Percentiles rank a stretch among this genome's conserved stretches.
These are phyloP conservation scores for Halcyon malimbica DNA, from an alignment of 2,113 vertebrate species.

Conservation along the genomic window DNA sequence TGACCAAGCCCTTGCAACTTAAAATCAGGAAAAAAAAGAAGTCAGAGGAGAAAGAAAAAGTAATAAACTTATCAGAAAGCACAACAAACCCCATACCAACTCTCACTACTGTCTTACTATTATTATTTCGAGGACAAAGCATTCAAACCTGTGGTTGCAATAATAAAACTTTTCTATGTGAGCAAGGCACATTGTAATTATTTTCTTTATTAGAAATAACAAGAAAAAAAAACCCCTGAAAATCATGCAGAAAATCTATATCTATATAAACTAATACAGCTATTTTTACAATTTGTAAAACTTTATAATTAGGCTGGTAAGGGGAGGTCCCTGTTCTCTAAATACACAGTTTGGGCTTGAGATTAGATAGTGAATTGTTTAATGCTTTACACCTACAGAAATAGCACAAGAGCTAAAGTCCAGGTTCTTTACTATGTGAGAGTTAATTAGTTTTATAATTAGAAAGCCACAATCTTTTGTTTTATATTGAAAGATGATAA, in stretches of 20 bases:
- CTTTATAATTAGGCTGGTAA: background rate
- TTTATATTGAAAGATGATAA: background rate
- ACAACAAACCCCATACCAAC: background rate
- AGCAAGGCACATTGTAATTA: background rate
- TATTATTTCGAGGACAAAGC: background rate
- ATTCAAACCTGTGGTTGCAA: background rate
- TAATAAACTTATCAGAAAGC: background rate
- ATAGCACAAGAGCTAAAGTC: background rate
- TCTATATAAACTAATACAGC: background rate
- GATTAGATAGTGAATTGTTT: background rate
- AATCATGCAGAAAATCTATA: background rate
- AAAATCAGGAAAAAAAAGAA: background rate
- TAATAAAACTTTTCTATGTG: background rate
- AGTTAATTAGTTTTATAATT: constrained; percentile 30
- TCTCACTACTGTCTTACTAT: background rate
- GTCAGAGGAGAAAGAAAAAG: background rate
- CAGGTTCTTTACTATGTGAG: background rate
- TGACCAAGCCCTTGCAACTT: background rate
- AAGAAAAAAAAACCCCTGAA: background rate
- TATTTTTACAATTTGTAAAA: background rate
- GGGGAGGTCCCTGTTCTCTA: background rate
- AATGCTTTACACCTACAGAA: background rate
- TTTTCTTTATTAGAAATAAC: background rate
- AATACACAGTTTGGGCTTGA: background rate
- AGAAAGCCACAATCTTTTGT: background rate